Base-by-base conservation (phyloP, 1,140 invertebrate species). In the Aphidius ervi region DNA sequence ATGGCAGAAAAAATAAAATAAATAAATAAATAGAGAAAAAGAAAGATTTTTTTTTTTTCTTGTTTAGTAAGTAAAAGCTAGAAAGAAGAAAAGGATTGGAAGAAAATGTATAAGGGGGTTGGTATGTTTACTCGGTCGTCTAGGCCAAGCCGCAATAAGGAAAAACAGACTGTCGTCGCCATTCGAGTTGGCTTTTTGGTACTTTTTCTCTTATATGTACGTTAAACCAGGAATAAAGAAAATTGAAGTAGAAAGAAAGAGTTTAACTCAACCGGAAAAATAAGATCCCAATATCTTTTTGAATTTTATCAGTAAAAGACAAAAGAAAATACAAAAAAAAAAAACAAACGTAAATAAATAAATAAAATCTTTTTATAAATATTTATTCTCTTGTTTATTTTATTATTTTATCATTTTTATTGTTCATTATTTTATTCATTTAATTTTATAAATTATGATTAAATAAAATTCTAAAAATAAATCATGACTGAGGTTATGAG, bases 111-210 rank as follows among this genome's bases (percentile, higher is more conserved):
- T 10, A 9, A 46, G 54, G 23, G 54, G 43, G 8, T 31, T 45
- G 42, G 63, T 68, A 56, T 69, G 68, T 68, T 69, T 69, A 63
- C 63, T 56, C 60, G 57, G 57, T 62, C 62, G 66, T 67, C 65
- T 67, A 69, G 66, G 65, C 63, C 46, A 56, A 50, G n/a, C 63
- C 62, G 66, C 68, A 65, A 70, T 69, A 69, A 69, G 61, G 67
- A 63, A 69, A 67, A 66, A 56, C 54, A 56, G 54, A 56, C 54
- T 56, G 43, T n/a, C 43, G 54, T 56, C 54, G 54, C 54, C 54
- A 46, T 43, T 20, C 42, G 23, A 49, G 7, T 31, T 10, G 23
- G n/a, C 23, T 46, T 16, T 46, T 46, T 46, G 46, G 9, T 46
- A 31, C 23, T 31, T 31, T 31, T 31, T 31, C 23, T 31, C 23